Percentiles rank a stretch among this genome's conserved stretches.
Evolutionary conservation across 2,888 invertebrate genomes (phyloP).

Genomic region (Ernsta delagoae): DNA sequence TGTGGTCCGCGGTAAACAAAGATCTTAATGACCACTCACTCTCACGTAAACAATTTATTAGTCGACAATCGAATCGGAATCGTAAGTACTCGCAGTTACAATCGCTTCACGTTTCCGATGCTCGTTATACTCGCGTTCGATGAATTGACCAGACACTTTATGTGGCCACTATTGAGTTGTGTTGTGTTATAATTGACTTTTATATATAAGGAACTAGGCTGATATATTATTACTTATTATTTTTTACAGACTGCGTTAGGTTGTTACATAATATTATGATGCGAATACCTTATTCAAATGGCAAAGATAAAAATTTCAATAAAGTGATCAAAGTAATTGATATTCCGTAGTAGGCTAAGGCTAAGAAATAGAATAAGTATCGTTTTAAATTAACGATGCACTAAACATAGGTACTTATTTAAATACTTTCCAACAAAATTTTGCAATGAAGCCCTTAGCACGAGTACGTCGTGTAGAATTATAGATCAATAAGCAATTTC

Average conservation of each 20-base stretch:
- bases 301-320: too few relatives aligned
- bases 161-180: conserved; percentile 48
- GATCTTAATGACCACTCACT: conserved; percentile 75
- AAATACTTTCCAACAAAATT: background rate
- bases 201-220: conserved; percentile 3
- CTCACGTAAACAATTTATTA: conserved; percentile 77
- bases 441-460: conserved; percentile 19
- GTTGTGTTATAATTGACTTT: conserved; percentile 2
- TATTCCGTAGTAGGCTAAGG: too few relatives aligned
- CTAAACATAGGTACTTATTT: background rate
- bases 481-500: conserved; percentile 73
- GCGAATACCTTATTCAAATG: too few relatives aligned
- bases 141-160: conserved; percentile 58
- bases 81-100: conserved; percentile 69
- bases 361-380: too few relatives aligned
- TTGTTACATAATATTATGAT: too few relatives aligned
- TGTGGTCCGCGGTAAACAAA: conserved; percentile 80
- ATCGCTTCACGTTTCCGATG: conserved; percentile 57
- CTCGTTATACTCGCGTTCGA: conserved; percentile 52
- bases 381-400: too few relatives aligned
- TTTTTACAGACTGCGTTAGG: background rate
- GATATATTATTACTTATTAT: background rate
- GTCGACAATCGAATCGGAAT: conserved; percentile 76
- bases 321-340: too few relatives aligned
- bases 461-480: conserved; percentile 50